phyloP scores from a whole-genome alignment of 1,140 invertebrate species.

The Brachystomella parvula region DNA sequence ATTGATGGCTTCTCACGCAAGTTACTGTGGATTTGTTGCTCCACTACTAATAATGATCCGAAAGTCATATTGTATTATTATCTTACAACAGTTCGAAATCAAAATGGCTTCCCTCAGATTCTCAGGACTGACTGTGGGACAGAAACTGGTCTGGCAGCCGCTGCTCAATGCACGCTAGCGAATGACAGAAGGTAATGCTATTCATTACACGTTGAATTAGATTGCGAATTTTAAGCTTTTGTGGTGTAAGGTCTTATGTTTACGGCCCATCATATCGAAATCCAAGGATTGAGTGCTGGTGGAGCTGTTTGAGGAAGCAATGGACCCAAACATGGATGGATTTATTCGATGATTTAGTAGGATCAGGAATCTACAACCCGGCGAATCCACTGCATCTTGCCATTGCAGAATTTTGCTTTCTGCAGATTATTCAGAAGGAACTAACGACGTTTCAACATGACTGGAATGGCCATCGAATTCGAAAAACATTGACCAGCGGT shows the following conservation, averaged over 20 bases:
- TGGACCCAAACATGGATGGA: constrained; percentile 5
- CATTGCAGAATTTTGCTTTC: neutral
- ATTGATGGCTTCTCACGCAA: constrained; percentile 41
- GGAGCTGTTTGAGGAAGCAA: neutral
- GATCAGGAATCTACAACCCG: neutral
- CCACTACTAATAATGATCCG: constrained; percentile 38
- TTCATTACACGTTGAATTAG: neutral
- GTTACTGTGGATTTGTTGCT: constrained; percentile 39
- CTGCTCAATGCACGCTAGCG: neutral
- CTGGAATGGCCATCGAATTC: neutral
- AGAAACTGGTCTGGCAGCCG: constrained; percentile 15
- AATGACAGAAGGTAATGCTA: neutral
- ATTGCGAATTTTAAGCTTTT: neutral
- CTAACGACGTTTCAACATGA: neutral
- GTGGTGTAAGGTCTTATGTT: neutral
- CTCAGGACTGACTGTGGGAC: constrained; percentile 38
- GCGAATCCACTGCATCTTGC: neutral
- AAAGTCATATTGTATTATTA: constrained; percentile 38
- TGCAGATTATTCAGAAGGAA: neutral
- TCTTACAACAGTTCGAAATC: constrained; percentile 26
- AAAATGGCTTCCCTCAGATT: constrained; percentile 23
- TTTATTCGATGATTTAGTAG: neutral
- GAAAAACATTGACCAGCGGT: neutral
- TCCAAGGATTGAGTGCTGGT: neutral
- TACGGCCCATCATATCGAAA: neutral